Evolutionary conservation across 2,888 invertebrate species (phyloP).

Genomic region (Nymphalis urticae): DNA sequence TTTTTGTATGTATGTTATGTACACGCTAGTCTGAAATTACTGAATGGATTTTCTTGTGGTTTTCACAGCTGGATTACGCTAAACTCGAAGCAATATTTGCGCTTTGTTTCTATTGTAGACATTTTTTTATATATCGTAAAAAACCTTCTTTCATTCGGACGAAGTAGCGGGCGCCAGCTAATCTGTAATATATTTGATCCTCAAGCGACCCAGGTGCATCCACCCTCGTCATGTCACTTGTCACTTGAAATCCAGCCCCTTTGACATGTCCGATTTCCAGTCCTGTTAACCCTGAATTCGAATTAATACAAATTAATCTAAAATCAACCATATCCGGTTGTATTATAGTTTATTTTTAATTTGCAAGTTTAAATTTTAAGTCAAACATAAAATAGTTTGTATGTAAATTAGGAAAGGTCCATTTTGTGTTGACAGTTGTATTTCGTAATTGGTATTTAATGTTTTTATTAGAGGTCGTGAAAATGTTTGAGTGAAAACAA

Average conservation of each 20-base stretch:
- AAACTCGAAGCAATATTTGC: no score
- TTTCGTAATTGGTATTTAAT: constrained; percentile 1
- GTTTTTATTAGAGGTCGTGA: neutral
- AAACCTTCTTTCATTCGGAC: no score
- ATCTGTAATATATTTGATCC: neutral
- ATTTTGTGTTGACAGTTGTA: constrained; percentile 4
- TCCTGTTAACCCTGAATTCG: constrained; percentile 13
- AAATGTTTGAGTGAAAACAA: neutral
- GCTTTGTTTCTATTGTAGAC: no score
- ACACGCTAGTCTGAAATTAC: no score
- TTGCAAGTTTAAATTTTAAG: neutral
- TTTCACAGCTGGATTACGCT: no score
- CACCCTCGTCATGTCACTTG: constrained; percentile 26
- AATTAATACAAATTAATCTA: neutral
- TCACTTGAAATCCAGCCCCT: constrained; percentile 22
- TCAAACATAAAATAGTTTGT: neutral
- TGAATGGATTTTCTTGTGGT: no score
- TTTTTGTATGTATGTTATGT: no score
- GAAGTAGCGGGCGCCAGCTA: neutral
- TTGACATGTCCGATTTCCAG: constrained; percentile 10
- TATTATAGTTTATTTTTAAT: neutral
- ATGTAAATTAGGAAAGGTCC: constrained; percentile 1
- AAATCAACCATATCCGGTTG: neutral
- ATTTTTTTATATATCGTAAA: no score
- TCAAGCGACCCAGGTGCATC: constrained; percentile 18